phyloP scores from a whole-genome alignment of 2,113 vertebrate species.

The Pygoscelis antarcticus region DNA sequence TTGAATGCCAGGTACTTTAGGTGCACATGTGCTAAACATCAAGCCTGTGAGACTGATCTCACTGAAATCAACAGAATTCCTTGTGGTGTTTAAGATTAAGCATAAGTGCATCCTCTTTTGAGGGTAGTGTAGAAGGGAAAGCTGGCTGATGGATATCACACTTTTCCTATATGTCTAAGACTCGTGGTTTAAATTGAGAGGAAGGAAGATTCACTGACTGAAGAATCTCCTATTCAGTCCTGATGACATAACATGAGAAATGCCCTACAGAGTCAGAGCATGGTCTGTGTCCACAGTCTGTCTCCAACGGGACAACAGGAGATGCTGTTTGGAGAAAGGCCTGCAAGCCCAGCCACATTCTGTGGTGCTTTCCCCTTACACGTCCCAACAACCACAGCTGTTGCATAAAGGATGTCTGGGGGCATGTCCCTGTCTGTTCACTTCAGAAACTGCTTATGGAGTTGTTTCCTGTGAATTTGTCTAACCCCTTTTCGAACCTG shows the following conservation, averaged over 20 bases:
- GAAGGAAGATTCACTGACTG: neutral
- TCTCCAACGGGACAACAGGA: accelerated
- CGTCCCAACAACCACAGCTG: neutral
- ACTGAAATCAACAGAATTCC: neutral
- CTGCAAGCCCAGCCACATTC: neutral
- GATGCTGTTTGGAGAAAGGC: neutral
- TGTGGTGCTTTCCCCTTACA: neutral
- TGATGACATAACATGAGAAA: neutral
- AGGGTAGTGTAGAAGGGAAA: neutral
- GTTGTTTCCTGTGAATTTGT: neutral
- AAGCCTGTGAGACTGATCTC: neutral
- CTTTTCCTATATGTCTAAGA: neutral
- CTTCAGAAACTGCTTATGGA: neutral
- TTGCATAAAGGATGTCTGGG: neutral
- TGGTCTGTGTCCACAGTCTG: neutral
- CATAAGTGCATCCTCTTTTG: neutral
- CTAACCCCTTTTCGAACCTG: accelerated
- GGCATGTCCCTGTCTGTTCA: neutral
- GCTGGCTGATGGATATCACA: neutral
- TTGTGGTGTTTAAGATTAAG: neutral
- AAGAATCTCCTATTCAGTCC: neutral
- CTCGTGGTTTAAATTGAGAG: neutral
- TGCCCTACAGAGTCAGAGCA: neutral
- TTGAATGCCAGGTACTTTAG: neutral
- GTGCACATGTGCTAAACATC: neutral